A percentile compares a stretch with the other conserved stretches of the same genome.
Conservation (phyloP, 2,888 invertebrate genomes). For the Abrostola tripartita region DNA sequence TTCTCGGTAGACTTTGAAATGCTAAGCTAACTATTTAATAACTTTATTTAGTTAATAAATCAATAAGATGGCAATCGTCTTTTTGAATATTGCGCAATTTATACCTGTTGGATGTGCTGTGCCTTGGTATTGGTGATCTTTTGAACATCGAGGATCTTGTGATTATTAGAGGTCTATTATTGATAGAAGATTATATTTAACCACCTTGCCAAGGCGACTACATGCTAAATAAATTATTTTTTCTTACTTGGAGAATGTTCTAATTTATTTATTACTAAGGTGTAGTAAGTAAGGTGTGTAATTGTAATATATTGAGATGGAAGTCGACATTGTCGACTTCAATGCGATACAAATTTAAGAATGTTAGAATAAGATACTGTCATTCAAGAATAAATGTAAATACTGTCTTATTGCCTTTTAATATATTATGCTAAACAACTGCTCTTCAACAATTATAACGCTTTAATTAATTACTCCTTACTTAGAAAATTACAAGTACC, state of each 20-base stretch:
- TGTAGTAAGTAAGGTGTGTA: constrained; percentile 56
- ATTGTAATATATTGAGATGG: constrained; percentile 64
- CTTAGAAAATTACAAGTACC: constrained; percentile 6
- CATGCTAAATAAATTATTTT: constrained; percentile 44
- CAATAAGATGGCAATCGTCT: background rate
- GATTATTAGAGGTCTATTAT: constrained; percentile 32
- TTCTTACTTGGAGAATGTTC: constrained; percentile 38
- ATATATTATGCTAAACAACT: constrained; percentile 42
- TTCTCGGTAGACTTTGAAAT: constrained; percentile 9
- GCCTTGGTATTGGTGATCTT: constrained; percentile 21
- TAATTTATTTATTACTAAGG: constrained; percentile 75
- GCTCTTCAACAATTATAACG: constrained; percentile 7
- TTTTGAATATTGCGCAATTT: constrained; percentile 22
- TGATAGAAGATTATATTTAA: constrained; percentile 12
- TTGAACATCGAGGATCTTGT: constrained; percentile 10
- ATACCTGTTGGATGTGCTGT: constrained; percentile 2
- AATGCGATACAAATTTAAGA: constrained; percentile 48
- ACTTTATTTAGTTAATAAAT: constrained; percentile 6
- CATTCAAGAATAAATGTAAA: constrained; percentile 75
- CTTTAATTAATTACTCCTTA: background rate
- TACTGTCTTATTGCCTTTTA: constrained; percentile 65
- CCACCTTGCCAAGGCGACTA: constrained; percentile 29
- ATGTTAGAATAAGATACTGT: constrained; percentile 51
- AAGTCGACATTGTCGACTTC: constrained; percentile 44
- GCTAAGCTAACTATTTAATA: constrained; percentile 8